Evolutionary conservation across 2,888 invertebrate genomes (phyloP).

Genomic region (Prionchulus punctatus): DNA sequence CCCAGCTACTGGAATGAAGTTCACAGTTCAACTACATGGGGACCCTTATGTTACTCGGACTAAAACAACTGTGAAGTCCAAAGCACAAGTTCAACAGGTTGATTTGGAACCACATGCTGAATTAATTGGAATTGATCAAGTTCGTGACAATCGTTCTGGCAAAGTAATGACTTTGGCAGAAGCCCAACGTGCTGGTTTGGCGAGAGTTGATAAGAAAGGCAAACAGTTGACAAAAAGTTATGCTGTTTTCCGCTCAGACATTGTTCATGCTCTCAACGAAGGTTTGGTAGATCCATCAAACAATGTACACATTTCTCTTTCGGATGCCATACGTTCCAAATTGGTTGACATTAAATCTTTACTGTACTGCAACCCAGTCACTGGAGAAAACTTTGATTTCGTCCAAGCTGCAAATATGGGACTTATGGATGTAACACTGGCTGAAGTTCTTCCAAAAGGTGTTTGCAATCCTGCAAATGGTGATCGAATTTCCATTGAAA

Average conservation of each 20-base stretch:
- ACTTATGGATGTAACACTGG: slow-evolving; percentile 28
- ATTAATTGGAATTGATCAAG: slow-evolving; percentile 30
- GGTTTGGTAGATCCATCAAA: slow-evolving; percentile 54
- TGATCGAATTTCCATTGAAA: slow-evolving; percentile 24
- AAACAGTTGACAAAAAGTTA: slow-evolving; percentile 29
- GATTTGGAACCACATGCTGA: slow-evolving; percentile 32
- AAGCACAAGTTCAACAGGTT: slow-evolving; percentile 29
- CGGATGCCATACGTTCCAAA: slow-evolving; percentile 64
- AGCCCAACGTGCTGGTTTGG: slow-evolving; percentile 30
- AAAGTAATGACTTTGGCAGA: slow-evolving; percentile 29
- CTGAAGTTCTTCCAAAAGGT: slow-evolving; percentile 28
- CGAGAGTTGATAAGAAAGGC: slow-evolving; percentile 32
- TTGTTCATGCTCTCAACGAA: slow-evolving; percentile 49
- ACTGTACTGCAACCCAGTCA: slow-evolving; percentile 22
- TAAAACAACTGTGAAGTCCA: slow-evolving; percentile 31
- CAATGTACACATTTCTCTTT: slow-evolving; percentile 58
- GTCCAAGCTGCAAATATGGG: slow-evolving; percentile 29
- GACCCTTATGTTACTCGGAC: slow-evolving; percentile 31
- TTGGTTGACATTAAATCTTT: slow-evolving; percentile 47
- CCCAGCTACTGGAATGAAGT: slow-evolving; percentile 30
- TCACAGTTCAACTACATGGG: slow-evolving; percentile 30
- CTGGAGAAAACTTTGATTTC: slow-evolving; percentile 19
- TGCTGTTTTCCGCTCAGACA: slow-evolving; percentile 29
- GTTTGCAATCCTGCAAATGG: slow-evolving; percentile 27
- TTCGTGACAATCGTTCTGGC: slow-evolving; percentile 27